Evolutionary conservation across 2,797 vertebrate genomes (phyloP).

Genomic region (Odontamblyopus rebecca): DNA sequence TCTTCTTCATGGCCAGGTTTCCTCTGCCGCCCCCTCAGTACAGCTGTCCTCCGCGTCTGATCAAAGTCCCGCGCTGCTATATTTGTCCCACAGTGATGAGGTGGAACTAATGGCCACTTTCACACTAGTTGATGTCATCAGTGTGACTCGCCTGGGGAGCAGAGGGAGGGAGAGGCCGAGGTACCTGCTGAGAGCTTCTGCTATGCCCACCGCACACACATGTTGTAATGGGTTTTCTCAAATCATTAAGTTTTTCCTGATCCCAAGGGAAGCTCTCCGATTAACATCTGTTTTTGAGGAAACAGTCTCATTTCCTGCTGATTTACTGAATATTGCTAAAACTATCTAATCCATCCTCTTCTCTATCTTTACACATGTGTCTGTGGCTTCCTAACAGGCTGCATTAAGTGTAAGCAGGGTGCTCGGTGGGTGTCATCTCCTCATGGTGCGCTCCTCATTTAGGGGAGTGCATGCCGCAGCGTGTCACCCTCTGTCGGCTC

Average conservation of each 20-base stretch:
- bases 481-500: slow-evolving; percentile 74
- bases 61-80: slow-evolving; percentile 68
- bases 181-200: slow-evolving; percentile 60
- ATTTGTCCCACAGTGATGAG: slow-evolving; percentile 78
- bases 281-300: slow-evolving; percentile 11
- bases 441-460: slow-evolving; percentile 69
- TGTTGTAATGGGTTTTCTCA: slow-evolving; percentile 26
- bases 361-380: slow-evolving; percentile 11
- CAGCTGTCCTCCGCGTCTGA: slow-evolving; percentile 74
- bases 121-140: slow-evolving; percentile 74
- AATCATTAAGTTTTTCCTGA: slow-evolving; percentile 14
- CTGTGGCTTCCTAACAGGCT: slow-evolving; percentile 46
- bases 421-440: slow-evolving; percentile 65
- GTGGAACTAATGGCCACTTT: slow-evolving; percentile 78
- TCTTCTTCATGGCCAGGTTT: slow-evolving; percentile 67
- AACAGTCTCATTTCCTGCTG: slow-evolving; percentile 21
- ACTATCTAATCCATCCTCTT: slow-evolving; percentile 24
- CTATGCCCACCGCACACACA: slow-evolving; percentile 31
- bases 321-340: slow-evolving; percentile 37
- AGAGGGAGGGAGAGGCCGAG: slow-evolving; percentile 24
- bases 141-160: slow-evolving; percentile 55
- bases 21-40: slow-evolving; percentile 62
- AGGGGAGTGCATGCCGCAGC: slow-evolving; percentile 65
- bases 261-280: slow-evolving; percentile 15
- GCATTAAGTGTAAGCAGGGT: slow-evolving; percentile 59